A percentile compares a stretch with the other conserved stretches of the same genome.
Evolutionary conservation across 2,113 vertebrate genomes (phyloP).

Genomic region (Gavialis gangeticus): DNA sequence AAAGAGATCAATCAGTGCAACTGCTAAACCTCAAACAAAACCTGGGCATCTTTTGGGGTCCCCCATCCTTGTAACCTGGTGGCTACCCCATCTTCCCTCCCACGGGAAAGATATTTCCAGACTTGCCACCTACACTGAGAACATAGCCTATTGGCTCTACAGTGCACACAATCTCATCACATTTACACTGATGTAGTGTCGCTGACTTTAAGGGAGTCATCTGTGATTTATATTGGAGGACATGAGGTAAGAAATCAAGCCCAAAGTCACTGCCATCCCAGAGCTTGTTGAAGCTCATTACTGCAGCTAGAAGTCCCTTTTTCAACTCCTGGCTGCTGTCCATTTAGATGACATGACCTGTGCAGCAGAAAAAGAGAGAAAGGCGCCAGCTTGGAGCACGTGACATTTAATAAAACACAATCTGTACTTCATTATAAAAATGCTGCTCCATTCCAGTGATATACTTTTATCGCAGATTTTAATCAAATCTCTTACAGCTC

Average conservation of each 20-base stretch:
- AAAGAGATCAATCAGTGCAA: background rate
- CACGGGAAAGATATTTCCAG: background rate
- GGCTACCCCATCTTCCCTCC: too few species aligned
- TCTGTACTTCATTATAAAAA: background rate
- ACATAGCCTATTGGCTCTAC: background rate
- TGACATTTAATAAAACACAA: background rate
- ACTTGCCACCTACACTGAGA: fast-evolving
- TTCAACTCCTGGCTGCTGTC: background rate
- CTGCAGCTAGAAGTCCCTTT: background rate
- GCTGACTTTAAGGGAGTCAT: fast-evolving
- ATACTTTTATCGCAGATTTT: background rate
- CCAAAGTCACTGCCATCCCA: background rate
- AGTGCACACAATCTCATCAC: fast-evolving
- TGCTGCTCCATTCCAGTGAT: background rate
- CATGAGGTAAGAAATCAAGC: background rate
- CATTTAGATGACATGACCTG: background rate
- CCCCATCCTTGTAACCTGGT: background rate
- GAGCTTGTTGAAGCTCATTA: background rate
- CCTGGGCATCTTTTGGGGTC: background rate
- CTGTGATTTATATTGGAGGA: fast-evolving
- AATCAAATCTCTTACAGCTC: constrained; percentile 42
- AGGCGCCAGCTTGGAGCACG: background rate
- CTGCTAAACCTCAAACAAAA: background rate
- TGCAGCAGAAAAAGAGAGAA: background rate
- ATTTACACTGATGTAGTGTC: fast-evolving